Evolutionary conservation across 2,797 vertebrate genomes (phyloP).

Genomic region (Botia almorhae): DNA sequence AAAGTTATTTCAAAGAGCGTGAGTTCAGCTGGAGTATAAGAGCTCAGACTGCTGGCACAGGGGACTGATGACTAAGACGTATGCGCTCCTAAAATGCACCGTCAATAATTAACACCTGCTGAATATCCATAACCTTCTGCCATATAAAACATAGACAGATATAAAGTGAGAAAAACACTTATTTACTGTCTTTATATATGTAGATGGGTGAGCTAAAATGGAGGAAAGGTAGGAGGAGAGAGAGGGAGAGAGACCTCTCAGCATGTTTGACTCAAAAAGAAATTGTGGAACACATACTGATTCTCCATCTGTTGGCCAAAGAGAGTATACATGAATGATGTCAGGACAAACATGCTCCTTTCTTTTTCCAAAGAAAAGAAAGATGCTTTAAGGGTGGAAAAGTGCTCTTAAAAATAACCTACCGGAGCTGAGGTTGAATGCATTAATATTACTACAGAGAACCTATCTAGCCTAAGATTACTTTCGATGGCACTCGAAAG

Average conservation of each 20-base stretch:
- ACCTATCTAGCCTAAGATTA: background rate
- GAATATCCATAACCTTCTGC: slow-evolving; percentile 48
- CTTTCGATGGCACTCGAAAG: background rate
- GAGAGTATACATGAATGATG: slow-evolving; percentile 24
- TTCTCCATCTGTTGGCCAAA: slow-evolving; percentile 60
- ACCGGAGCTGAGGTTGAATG: background rate
- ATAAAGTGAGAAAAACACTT: background rate
- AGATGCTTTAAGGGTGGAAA: slow-evolving; percentile 22
- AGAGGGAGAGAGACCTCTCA: slow-evolving; percentile 26
- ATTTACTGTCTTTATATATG: background rate
- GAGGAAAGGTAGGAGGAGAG: slow-evolving; percentile 31
- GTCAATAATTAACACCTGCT: slow-evolving; percentile 53
- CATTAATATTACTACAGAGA: background rate
- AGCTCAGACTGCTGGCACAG: slow-evolving; percentile 36
- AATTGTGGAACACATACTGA: slow-evolving; percentile 61
- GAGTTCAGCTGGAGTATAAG: background rate
- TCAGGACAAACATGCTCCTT: background rate
- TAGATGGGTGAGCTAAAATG: slow-evolving; percentile 32
- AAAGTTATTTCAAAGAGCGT: slow-evolving; percentile 19
- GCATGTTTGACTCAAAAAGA: slow-evolving; percentile 57
- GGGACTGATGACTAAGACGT: slow-evolving; percentile 32
- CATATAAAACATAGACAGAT: slow-evolving; percentile 23
- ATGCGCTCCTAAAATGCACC: slow-evolving; percentile 47
- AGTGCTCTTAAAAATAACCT: slow-evolving; percentile 46
- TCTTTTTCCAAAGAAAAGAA: slow-evolving; percentile 18